Evolutionary conservation across 2,888 invertebrate species (phyloP), one percentile per base, ranked within the genome.

Genomic region (Cistogaster globosa): DNA sequence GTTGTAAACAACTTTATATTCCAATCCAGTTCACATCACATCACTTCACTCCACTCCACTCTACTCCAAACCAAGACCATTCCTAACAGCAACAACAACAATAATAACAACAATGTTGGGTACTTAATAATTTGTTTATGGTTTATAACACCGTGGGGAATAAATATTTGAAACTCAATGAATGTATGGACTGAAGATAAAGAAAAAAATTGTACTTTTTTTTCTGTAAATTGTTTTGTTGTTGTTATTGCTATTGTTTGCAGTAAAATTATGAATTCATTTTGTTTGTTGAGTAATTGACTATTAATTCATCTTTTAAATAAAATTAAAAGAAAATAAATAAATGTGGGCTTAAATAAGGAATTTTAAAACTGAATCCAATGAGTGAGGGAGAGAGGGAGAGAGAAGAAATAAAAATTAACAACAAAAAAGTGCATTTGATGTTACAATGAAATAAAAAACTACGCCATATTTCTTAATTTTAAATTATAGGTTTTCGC

Each of bases 81-180:
- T n/a, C 32, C 32, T 32, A 32, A 32, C 8, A 32, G 6, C 8
- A 32, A 32, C 32, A 32, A 32, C 32, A 75, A n/a, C 36, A 76
- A n/a, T 32, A 67, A n/a, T 32, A 57, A 36, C 55, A 58, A 82
- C 76, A 68, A 51, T 71, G 77, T 68, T 78, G 78, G 77, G 0
- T 77, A 74, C 81, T 84, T 81, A 84, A 84, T 85, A 85, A 75
- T 82, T 84, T 77, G 81, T 84, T 85, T 82, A 85, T 75, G 67
- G 68, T 72, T 67, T 67, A 78, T 57, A 81, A 63, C 81, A 82
- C 81, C 74, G 69, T 69, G 77, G 81, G 74, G 78, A 82, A 78
- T 69, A 76, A 32, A 55, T 69, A 76, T 78, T 69, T 78, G 20
- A 69, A 69, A 32, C 51, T 60, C 12, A 36, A 26, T 45, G 57